Base-by-base conservation (phyloP, 2,797 vertebrate species). In the Emydoidea blandingii region DNA sequence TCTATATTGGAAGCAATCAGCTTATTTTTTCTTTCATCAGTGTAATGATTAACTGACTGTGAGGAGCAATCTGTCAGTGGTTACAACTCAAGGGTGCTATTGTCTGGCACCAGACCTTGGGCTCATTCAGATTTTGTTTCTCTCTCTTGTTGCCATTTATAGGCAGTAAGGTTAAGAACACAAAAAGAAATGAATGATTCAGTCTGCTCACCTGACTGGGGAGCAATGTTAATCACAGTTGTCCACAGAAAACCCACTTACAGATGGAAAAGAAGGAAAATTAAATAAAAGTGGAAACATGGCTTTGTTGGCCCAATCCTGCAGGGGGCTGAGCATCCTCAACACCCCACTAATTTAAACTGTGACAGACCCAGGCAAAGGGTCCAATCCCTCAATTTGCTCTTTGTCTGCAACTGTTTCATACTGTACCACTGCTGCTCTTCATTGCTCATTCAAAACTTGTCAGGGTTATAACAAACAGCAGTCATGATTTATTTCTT, bases 111-210 rank as follows among this genome's bases (percentile, higher is more conserved):
- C n/a, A 44, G 54, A 29, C 23, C 8, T 27, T 49, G 3, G 9
- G 37, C 47, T 15, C 27, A 41, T 65, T 90, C 57, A 5, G 5
- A 8, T 81, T 21, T 23, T 74, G 3, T 31, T 23, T 4, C 15
- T 91, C 68, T 93, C n/a, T 34, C 53, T 57, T 85, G 8, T 85
- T 96, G 85, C 29, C 8, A 31, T 81, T 87, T 83, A 50, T 91
- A 74, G 12, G 8, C 12, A 47, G 2, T 44, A 83, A 83, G n/a
- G 12, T 34, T 59, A 19, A 31, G 37, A 85, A 41, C 56, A 44
- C 52, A n/a, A 57, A 86, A 54, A 41, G 68, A 74, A 83, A 47
- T 34, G 15, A 93, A 79, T 34, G 21, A 47, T 85, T 89, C 29
- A 3, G 12, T 79, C 83, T 88, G 57, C 53, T 92, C 49, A 79